Conservation (phyloP, 2,113 vertebrate genomes). For the Pituophis catenifer region DNA sequence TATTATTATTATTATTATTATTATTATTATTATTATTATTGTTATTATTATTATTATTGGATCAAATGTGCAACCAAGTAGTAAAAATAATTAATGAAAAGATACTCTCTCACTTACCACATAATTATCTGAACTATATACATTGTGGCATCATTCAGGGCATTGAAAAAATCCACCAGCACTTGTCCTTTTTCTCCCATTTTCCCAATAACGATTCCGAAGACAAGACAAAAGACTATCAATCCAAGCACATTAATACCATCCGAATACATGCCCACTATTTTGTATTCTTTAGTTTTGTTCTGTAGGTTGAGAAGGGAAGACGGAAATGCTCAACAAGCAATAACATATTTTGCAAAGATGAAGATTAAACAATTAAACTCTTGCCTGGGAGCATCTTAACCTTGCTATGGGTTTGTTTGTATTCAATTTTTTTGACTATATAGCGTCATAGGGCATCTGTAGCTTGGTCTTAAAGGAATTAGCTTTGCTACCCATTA, state of each 20-base stretch:
- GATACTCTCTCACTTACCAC: slow-evolving; percentile 79
- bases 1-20: too few species aligned
- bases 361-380: not conserved
- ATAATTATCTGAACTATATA: slow-evolving; percentile 95
- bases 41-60: too few species aligned
- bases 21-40: too few species aligned
- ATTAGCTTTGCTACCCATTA: not conserved
- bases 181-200: slow-evolving; percentile 94
- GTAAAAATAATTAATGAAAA: slow-evolving; percentile 20
- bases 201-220: slow-evolving; percentile 93
- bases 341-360: slow-evolving; percentile 25
- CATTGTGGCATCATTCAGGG: slow-evolving; percentile 95
- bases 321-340: slow-evolving; percentile 15
- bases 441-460: not conserved
- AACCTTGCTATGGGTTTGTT: not conserved
- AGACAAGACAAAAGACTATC: slow-evolving; percentile 93
- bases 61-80: slow-evolving; percentile 13
- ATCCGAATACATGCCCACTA: slow-evolving; percentile 83
- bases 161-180: slow-evolving; percentile 95
- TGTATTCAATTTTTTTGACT: not conserved
- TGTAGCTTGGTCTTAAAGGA: not conserved
- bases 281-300: slow-evolving; percentile 84
- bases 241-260: slow-evolving; percentile 94
- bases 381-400: not conserved
- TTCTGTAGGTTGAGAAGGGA: slow-evolving; percentile 76